Conservation (phyloP, 2,888 invertebrate genomes). For the Tethea ocularis region DNA sequence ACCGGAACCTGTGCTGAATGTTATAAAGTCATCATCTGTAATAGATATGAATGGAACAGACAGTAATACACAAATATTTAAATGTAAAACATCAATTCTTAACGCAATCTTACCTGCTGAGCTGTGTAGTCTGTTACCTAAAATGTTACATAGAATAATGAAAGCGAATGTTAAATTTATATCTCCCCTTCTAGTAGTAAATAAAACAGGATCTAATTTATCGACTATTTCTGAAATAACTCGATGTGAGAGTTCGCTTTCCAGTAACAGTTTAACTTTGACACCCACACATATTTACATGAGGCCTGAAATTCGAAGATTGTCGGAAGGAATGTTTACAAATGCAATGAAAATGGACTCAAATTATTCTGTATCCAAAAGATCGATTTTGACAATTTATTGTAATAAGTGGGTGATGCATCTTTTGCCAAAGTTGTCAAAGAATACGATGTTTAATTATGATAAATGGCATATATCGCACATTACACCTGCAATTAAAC, state of each 20-base stretch:
- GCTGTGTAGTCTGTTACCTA: constrained; percentile 67
- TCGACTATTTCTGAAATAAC: constrained; percentile 46
- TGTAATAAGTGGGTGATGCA: constrained; percentile 13
- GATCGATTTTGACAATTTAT: neutral
- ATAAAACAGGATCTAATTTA: constrained; percentile 36
- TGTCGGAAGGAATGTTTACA: constrained; percentile 35
- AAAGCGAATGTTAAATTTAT: constrained; percentile 26
- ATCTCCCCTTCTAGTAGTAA: constrained; percentile 21
- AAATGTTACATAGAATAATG: constrained; percentile 52
- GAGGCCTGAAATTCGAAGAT: constrained; percentile 24
- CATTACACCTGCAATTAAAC: neutral
- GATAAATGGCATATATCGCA: constrained; percentile 1
- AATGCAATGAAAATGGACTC: constrained; percentile 11
- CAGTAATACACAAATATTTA: constrained; percentile 55
- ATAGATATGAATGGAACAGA: constrained; percentile 45
- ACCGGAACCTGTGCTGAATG: constrained; percentile 22
- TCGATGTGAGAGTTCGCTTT: constrained; percentile 20
- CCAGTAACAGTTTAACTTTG: constrained; percentile 5
- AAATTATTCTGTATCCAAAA: no score
- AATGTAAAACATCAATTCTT: constrained; percentile 61
- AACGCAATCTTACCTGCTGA: constrained; percentile 71
- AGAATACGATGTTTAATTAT: constrained; percentile 17
- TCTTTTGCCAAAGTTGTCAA: constrained; percentile 22
- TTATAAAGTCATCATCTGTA: constrained; percentile 40
- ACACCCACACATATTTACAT: constrained; percentile 18